A percentile compares a stretch with the other conserved stretches of the same genome.
Evolutionary conservation across 2,113 vertebrate species (phyloP).

Genomic region (Miniopterus natalensis): DNA sequence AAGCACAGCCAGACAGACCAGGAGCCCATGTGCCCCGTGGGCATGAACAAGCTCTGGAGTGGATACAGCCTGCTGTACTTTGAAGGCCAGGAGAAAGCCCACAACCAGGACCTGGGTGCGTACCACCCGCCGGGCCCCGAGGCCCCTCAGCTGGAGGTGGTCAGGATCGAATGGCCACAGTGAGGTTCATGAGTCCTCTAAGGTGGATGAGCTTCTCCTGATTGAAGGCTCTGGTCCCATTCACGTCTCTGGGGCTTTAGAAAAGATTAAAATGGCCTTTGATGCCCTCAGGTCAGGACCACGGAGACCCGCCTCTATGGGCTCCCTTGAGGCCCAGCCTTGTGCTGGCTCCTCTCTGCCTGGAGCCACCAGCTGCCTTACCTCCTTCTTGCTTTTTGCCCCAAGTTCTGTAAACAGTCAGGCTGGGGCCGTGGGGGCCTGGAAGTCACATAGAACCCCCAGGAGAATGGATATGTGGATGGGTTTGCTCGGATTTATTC

Average conservation of each 20-base stretch:
- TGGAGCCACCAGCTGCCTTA: neutral
- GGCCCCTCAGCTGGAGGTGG: neutral
- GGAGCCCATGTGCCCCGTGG: conserved; percentile 96
- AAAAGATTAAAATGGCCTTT: neutral
- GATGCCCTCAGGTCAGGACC: too few relatives aligned
- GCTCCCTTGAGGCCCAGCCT: accelerated
- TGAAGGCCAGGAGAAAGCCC: conserved; percentile 98
- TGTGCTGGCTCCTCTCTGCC: accelerated
- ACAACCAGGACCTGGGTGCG: conserved; percentile 98
- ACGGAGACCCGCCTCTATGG: accelerated
- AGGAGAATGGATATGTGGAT: accelerated
- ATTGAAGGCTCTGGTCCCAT: neutral
- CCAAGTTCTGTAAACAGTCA: neutral
- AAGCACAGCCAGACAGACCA: conserved; percentile 97
- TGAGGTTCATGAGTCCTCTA: accelerated
- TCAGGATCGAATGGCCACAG: neutral
- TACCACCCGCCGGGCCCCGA: accelerated
- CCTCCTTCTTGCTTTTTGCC: neutral
- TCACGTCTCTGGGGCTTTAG: neutral
- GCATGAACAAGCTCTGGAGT: conserved; percentile 97
- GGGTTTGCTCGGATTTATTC: too few relatives aligned
- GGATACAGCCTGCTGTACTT: conserved; percentile 98
- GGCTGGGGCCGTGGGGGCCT: accelerated
- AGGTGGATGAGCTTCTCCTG: neutral
- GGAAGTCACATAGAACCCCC: neutral